Evolutionary conservation across 2,113 vertebrate genomes (phyloP), one percentile per base, ranked within the genome.

Genomic region (Podilymbus podiceps): DNA sequence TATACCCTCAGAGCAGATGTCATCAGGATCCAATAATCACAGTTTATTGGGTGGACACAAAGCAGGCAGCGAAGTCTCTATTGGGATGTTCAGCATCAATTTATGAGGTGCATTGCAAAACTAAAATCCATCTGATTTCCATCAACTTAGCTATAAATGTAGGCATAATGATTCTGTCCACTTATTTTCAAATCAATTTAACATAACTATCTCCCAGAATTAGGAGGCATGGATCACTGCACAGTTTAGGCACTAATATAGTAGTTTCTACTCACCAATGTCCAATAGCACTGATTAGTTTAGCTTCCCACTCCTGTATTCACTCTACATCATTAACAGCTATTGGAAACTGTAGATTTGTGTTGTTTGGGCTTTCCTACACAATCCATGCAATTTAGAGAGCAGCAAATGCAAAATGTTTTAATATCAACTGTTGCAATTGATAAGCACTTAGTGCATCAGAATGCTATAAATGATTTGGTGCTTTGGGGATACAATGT

Each of bases 151-250:
- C 76, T 53, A 86, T 97, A 93, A 96, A 92, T 85, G 88, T 60
- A 73, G 53, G 67, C 83, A 89, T 95, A 95, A 95, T 75, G 88
- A 93, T 92, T 92, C 90, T 78, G 80, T 96, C 95, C 88, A 94
- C 72, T 97, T 95, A 96, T 95, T 97, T 94, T 95, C 90, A 89
- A 92, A 97, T 97, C 94, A 95, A 92, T 95, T 93, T 94, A 93
- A 78, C 86, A 76, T 90, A 95, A 93, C 86, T 90, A 92, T 87
- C 73, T 96, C 83, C 60, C 35, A 87, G 83, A 96, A 96, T 96
- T 81, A 96, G 96, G 66, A 95, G 86, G 89, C 44, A 89, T 90
- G 92, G 94, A 95, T 96, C 94, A 93, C 92, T 94, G 88, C 74
- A 80, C 90, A 88, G 78, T 95, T 91, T 95, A 93, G 95, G 86